A percentile compares a stretch with the other conserved stretches of the same genome.
These are phyloP conservation scores for Pseudomyrmex flavicornis DNA, from an alignment of 1,140 invertebrate genomes.

Conservation along the genomic window DNA sequence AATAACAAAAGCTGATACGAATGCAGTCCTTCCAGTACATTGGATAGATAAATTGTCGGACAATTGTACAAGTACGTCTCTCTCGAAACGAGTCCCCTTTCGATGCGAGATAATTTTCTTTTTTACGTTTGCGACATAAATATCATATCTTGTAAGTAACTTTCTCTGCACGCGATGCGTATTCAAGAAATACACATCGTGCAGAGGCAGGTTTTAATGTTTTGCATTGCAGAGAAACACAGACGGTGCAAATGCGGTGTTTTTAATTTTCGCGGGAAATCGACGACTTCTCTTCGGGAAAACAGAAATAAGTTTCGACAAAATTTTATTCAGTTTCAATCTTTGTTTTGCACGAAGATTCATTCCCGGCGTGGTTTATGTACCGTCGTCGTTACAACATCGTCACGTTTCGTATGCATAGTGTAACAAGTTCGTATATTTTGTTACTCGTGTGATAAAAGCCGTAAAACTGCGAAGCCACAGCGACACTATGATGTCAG, in stretches of 20 bases:
- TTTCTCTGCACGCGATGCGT: neutral
- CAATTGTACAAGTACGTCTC: slow-evolving; percentile 29
- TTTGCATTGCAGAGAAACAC: too few relatives aligned
- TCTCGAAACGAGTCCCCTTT: slow-evolving; percentile 4
- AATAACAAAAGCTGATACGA: slow-evolving; percentile 51
- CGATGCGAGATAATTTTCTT: slow-evolving; percentile 11
- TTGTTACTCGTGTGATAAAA: slow-evolving; percentile 29
- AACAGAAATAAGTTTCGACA: too few relatives aligned
- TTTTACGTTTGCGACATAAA: neutral
- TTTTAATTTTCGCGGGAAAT: too few relatives aligned
- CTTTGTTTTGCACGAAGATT: neutral
- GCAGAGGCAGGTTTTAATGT: too few relatives aligned
- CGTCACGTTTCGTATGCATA: neutral
- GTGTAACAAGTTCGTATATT: slow-evolving; percentile 16
- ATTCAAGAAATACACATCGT: neutral
- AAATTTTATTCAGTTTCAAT: neutral
- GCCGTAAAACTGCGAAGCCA: slow-evolving; percentile 44
- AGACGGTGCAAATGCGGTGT: too few relatives aligned
- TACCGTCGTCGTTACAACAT: neutral
- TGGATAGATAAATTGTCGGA: slow-evolving; percentile 24
- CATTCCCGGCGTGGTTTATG: neutral
- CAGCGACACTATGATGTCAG: slow-evolving; percentile 11
- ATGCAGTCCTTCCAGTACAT: slow-evolving; percentile 46
- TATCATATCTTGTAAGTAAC: neutral
- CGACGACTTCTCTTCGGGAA: too few relatives aligned